Evolutionary conservation across 2,888 invertebrate genomes (phyloP).

Genomic region (Gortyna flavago): DNA sequence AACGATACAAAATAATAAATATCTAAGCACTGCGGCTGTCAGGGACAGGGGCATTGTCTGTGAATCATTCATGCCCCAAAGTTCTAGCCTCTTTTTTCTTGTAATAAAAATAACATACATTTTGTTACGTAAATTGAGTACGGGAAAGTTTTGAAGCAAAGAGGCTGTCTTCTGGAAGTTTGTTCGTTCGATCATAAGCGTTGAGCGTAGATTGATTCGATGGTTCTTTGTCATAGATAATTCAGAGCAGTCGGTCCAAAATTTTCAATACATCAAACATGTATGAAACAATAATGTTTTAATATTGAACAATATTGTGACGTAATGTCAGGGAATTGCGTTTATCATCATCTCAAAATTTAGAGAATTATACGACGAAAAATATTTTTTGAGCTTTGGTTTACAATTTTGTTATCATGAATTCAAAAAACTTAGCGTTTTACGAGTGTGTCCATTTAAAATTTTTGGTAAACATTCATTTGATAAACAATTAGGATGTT

Average conservation of each 20-base stretch:
- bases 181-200: constrained; percentile 23
- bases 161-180: constrained; percentile 22
- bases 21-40: constrained; percentile 48
- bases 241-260: constrained; percentile 43
- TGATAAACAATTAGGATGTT: background rate
- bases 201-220: constrained; percentile 45
- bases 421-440: too few relatives aligned
- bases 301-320: background rate
- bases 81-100: constrained; percentile 54
- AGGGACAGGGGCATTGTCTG: constrained; percentile 36
- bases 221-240: constrained; percentile 53
- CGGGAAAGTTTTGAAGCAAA: constrained; percentile 35
- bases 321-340: background rate
- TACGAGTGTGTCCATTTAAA: background rate
- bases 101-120: constrained; percentile 52
- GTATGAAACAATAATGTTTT: constrained; percentile 10
- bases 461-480: background rate
- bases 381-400: too few relatives aligned
- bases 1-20: constrained; percentile 60
- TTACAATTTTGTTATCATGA: too few relatives aligned
- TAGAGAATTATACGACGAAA: too few relatives aligned
- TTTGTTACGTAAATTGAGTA: constrained; percentile 45
- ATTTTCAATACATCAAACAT: constrained; percentile 34
- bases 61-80: constrained; percentile 70
- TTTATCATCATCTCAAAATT: too few relatives aligned